Conservation (phyloP, 2,888 invertebrate genomes). For the Eledone cirrhosa region DNA sequence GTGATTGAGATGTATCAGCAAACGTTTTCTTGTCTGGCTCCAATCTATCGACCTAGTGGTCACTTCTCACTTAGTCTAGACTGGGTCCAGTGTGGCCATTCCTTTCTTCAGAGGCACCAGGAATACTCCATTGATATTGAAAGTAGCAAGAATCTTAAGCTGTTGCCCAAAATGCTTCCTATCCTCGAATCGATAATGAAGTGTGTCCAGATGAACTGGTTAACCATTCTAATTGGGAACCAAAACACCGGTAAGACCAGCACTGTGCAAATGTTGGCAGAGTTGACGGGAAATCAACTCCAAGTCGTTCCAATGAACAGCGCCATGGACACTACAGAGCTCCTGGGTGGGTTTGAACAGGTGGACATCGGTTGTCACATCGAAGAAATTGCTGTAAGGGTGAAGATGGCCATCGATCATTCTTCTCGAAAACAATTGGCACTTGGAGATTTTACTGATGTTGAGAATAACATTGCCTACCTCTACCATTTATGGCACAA, state of each 20-base stretch:
- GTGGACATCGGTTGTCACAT: slow-evolving; percentile 78
- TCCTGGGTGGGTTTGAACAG: slow-evolving; percentile 98
- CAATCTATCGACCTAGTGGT: slow-evolving; percentile 39
- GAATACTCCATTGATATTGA: background rate
- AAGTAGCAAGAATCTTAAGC: slow-evolving; percentile 36
- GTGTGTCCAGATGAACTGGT: slow-evolving; percentile 91
- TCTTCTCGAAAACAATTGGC: background rate
- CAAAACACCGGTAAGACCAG: slow-evolving; percentile 83
- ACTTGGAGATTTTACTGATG: background rate
- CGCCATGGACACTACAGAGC: slow-evolving; percentile 92
- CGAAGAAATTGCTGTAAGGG: slow-evolving; percentile 70
- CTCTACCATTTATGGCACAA: slow-evolving; percentile 14
- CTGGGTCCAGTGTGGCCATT: slow-evolving; percentile 62
- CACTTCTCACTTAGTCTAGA: slow-evolving; percentile 44
- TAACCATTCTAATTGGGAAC: slow-evolving; percentile 83
- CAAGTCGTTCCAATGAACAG: slow-evolving; percentile 84
- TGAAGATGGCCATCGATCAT: slow-evolving; percentile 65
- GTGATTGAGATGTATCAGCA: slow-evolving; percentile 59
- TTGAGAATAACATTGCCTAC: slow-evolving; percentile 13
- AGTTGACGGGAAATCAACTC: slow-evolving; percentile 78
- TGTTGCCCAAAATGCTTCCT: slow-evolving; percentile 67
- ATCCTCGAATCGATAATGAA: slow-evolving; percentile 82
- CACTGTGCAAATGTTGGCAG: slow-evolving; percentile 79
- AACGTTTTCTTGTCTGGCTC: slow-evolving; percentile 68
- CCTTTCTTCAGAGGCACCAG: slow-evolving; percentile 48